A percentile compares a stretch with the other conserved stretches of the same genome.
Conservation (phyloP, 1,140 invertebrate species). For the Aethina tumida region DNA sequence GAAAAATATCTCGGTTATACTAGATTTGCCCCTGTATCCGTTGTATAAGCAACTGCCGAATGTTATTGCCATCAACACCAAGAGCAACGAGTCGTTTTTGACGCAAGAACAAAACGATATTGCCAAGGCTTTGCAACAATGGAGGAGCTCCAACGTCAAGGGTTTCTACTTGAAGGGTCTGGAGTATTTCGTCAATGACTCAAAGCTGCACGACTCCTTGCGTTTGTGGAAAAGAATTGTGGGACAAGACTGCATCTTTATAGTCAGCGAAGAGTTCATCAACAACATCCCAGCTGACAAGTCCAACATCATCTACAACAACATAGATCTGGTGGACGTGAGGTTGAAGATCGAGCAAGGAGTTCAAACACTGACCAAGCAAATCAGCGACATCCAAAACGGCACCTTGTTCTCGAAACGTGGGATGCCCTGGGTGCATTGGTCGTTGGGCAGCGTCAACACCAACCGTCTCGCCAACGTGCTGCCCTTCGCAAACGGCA, state of each 20-base stretch:
- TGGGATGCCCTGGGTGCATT: constrained; percentile 63
- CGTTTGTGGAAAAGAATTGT: constrained; percentile 56
- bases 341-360: constrained; percentile 49
- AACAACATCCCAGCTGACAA: constrained; percentile 34
- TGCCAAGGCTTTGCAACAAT: constrained; percentile 49
- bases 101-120: constrained; percentile 14
- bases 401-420: constrained; percentile 48
- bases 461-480: constrained; percentile 46
- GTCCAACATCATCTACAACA: constrained; percentile 44
- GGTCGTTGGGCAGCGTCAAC: constrained; percentile 56
- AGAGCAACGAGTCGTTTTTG: constrained; percentile 17
- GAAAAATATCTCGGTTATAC: constrained; percentile 57
- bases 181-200: constrained; percentile 38
- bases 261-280: constrained; percentile 51
- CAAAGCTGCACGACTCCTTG: constrained; percentile 39
- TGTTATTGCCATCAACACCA: constrained; percentile 10
- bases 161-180: constrained; percentile 72
- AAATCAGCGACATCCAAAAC: constrained; percentile 45
- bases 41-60: constrained; percentile 38
- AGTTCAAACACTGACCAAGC: constrained; percentile 43
- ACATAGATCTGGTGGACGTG: constrained; percentile 62
- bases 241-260: constrained; percentile 50
- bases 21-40: constrained; percentile 64
- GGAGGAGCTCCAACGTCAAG: constrained; percentile 57
- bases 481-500: constrained; percentile 45